Evolutionary conservation across 2,797 vertebrate genomes (phyloP), one percentile per base, ranked within the genome.

Genomic region (Chrysocyon brachyurus): DNA sequence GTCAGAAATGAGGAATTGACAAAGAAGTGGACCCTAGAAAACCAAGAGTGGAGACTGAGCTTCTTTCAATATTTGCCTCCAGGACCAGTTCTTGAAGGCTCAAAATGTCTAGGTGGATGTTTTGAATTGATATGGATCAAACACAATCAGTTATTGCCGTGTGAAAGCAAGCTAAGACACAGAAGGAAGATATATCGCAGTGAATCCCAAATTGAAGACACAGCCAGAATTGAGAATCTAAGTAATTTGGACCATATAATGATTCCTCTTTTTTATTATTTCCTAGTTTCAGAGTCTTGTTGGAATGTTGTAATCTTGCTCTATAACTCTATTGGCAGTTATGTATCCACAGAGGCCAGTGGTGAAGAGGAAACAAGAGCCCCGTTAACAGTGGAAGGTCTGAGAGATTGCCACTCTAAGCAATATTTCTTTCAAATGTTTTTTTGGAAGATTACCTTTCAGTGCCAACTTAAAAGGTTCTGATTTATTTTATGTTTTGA

Each of bases 171-270:
- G 22, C 28, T 84, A 73, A 92, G 40, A 46, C 49, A 72, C 1
- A 22, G 21, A 84, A 93, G 81, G 24, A 54, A 54, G 66, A 54
- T 22, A 57, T 17, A 26, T 8, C n/a, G 49, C 36, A 31, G 54
- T 72, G 64, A 85, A 75, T 85, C 61, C 85, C 85, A 92, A 73
- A 73, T 40, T 49, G 10, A 96, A 90, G 31, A 95, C 40, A 89
- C 11, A 82, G n/a, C 26, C 17, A 66, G 54, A 40, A 5, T 83
- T 59, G 61, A 22, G 91, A 72, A 94, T 66, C 77, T 73, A 59
- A 91, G 68, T 61, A 59, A 90, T 36, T 9, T 46, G 61, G 68
- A 46, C 8, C 66, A 81, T 11, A 84, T 12, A 79, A 40, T 28
- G 40, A 85, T 26, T 70, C 16, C 21, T 12, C 12, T 82, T 75